Evolutionary conservation across 2,888 invertebrate species (phyloP).

Genomic region (Lysandra bellargus): DNA sequence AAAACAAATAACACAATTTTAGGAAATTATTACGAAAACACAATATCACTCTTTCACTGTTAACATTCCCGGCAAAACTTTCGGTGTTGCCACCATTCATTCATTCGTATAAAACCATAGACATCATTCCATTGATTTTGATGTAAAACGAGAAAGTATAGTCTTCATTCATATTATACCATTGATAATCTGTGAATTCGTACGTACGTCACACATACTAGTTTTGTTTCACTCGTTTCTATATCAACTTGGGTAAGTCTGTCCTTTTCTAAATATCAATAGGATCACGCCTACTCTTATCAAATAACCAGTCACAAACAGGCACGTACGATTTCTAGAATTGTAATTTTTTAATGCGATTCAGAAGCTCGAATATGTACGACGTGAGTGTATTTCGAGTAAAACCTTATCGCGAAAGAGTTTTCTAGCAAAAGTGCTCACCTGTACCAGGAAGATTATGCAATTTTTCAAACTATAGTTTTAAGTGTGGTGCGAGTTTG

Average conservation of each 20-base stretch:
- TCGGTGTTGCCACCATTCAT: not conserved
- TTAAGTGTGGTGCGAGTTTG: slow-evolving; percentile 40
- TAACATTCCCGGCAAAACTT: not conserved
- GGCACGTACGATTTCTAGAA: slow-evolving; percentile 68
- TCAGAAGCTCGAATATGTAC: slow-evolving; percentile 64
- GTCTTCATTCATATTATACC: not conserved
- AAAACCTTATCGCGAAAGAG: slow-evolving; percentile 57
- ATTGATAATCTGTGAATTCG: not conserved
- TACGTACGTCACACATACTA: not conserved
- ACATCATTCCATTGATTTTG: not conserved
- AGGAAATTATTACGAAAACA: too few species aligned
- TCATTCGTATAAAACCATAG: not conserved
- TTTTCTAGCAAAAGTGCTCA: slow-evolving; percentile 52
- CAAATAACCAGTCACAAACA: slow-evolving; percentile 55
- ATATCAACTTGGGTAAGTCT: slow-evolving; percentile 37
- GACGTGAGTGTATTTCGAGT: slow-evolving; percentile 60
- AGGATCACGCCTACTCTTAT: slow-evolving; percentile 50
- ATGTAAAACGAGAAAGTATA: not conserved
- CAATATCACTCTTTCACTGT: too few species aligned
- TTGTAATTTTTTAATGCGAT: slow-evolving; percentile 54
- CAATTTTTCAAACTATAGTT: slow-evolving; percentile 48
- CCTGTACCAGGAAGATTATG: slow-evolving; percentile 50
- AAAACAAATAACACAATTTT: too few species aligned
- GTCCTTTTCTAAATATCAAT: slow-evolving; percentile 45
- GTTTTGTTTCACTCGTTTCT: slow-evolving; percentile 18